Conservation (phyloP, 2,113 vertebrate genomes). For the Megaptera novaeangliae region DNA sequence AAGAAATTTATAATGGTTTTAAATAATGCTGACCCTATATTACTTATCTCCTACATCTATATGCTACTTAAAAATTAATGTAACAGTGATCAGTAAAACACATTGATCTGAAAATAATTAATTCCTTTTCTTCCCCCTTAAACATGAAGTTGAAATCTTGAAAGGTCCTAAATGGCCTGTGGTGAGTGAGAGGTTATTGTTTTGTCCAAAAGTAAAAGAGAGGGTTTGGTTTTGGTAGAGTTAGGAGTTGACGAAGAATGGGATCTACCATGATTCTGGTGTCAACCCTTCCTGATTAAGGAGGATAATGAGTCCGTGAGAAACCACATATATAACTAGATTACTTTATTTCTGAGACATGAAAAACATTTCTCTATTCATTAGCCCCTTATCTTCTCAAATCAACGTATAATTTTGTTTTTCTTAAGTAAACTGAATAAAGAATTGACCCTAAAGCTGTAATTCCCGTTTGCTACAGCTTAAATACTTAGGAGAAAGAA, state of each 20-base stretch:
- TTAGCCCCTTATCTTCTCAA: background rate
- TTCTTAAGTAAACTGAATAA: slow-evolving; percentile 24
- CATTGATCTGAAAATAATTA: background rate
- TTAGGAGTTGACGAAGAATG: background rate
- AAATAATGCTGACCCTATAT: slow-evolving; percentile 31
- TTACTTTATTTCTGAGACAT: slow-evolving; percentile 26
- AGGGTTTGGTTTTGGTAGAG: background rate
- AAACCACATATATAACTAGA: background rate
- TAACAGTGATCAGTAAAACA: slow-evolving; percentile 13
- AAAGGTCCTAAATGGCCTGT: background rate
- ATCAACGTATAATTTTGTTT: slow-evolving; percentile 16
- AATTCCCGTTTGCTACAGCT: background rate
- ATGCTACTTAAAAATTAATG: slow-evolving; percentile 29
- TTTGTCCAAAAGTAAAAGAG: background rate
- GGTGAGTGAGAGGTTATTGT: background rate
- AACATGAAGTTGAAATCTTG: background rate
- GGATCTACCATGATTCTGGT: background rate
- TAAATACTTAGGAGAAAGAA: background rate
- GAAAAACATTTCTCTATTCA: background rate
- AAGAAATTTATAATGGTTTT: slow-evolving; percentile 37
- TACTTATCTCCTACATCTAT: background rate
- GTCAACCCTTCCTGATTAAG: background rate
- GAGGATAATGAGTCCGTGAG: background rate
- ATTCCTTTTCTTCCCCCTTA: background rate
- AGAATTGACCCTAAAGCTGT: background rate